Percentiles rank a stretch among this genome's conserved stretches.
These are phyloP conservation scores for Amblyopsis hoosieri DNA, from an alignment of 2,797 vertebrate species.

Conservation along the genomic window DNA sequence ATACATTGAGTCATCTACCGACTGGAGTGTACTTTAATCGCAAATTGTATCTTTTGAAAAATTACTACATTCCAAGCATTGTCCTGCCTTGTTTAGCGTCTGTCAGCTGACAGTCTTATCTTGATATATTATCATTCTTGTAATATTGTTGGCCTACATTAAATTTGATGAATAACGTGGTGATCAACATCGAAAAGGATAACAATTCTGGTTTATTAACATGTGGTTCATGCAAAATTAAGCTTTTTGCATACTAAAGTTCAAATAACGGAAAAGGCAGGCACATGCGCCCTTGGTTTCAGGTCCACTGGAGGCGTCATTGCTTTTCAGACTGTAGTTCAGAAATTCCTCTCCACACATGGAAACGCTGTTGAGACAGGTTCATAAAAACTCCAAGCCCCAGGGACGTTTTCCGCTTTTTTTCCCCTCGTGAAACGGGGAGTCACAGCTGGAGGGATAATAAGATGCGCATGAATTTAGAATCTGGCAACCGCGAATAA, in stretches of 20 bases:
- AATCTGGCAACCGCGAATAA: conserved; percentile 60
- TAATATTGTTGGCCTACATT: no score
- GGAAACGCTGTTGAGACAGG: conserved; percentile 41
- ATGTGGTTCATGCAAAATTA: conserved; percentile 53
- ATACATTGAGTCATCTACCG: no score
- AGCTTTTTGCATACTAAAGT: conserved; percentile 44
- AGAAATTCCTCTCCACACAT: conserved; percentile 36
- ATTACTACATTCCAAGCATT: no score
- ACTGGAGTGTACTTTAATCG: no score
- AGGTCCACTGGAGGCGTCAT: conserved; percentile 63
- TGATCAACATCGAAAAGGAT: no score
- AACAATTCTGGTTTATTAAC: neutral
- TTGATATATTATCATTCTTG: no score
- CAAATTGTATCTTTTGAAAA: no score
- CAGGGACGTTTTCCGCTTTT: conserved; percentile 35
- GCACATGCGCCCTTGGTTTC: conserved; percentile 71
- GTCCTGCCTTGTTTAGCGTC: no score
- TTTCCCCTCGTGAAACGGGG: conserved; percentile 57
- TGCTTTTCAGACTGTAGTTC: conserved; percentile 72
- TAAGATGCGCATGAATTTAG: conserved; percentile 82
- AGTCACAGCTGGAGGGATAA: conserved; percentile 79
- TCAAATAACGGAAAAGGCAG: conserved; percentile 80
- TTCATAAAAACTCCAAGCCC: conserved; percentile 67
- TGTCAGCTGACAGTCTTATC: no score
- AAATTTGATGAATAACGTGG: no score